Conservation (phyloP, 2,888 invertebrate species). For the Caenorhabditis parvicauda region DNA sequence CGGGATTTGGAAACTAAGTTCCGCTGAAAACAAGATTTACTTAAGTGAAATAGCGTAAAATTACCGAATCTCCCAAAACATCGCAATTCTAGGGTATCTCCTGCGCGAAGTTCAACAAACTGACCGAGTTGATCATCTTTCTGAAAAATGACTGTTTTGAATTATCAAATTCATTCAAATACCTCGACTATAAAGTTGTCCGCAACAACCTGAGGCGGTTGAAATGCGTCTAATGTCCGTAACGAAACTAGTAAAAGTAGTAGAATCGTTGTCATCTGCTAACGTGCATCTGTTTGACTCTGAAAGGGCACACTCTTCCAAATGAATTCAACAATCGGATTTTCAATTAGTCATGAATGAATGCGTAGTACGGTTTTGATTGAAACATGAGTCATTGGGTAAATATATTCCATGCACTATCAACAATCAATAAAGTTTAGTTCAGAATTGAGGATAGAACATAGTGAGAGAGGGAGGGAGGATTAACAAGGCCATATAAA, state of each 20-base stretch:
- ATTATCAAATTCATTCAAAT: too few relatives aligned
- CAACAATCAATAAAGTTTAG: too few relatives aligned
- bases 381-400: too few relatives aligned
- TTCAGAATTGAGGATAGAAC: conserved; percentile 10
- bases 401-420: too few relatives aligned
- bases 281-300: too few relatives aligned
- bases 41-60: neutral
- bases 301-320: too few relatives aligned
- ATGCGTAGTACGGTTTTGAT: too few relatives aligned
- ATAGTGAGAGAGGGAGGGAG: conserved; percentile 7
- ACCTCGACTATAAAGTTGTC: conserved; percentile 6
- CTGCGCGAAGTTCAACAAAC: conserved; percentile 23
- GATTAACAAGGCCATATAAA: conserved; percentile 1
- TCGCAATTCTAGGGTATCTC: conserved; percentile 10
- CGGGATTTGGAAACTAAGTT: conserved; percentile 9
- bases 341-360: too few relatives aligned
- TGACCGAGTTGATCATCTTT: conserved; percentile 12
- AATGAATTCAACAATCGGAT: too few relatives aligned
- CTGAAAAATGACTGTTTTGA: too few relatives aligned
- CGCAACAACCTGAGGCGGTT: conserved; percentile 10
- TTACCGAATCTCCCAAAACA: conserved; percentile 19
- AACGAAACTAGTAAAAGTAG: conserved; percentile 1
- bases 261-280: too few relatives aligned
- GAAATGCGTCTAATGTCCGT: neutral
- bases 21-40: conserved; percentile 9